phyloP scores from a whole-genome alignment of 2,113 vertebrate species.

The Coptodon bakossiorum region DNA sequence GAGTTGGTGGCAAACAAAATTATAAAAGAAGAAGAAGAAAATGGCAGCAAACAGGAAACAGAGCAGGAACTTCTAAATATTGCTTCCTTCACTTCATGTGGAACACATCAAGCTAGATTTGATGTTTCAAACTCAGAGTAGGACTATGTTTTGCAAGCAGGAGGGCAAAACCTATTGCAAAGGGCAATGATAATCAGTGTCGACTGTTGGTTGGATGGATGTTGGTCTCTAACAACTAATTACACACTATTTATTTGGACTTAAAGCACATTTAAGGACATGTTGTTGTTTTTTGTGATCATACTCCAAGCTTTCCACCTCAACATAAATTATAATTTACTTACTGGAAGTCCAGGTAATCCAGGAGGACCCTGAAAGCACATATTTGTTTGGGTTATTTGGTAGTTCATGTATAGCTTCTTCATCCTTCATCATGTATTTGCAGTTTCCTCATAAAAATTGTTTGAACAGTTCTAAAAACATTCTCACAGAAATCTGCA shows the following conservation, averaged over 20 bases:
- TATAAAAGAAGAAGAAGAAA: neutral
- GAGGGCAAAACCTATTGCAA: neutral
- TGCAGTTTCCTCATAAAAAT: neutral
- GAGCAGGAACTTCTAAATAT: neutral
- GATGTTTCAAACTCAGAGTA: neutral
- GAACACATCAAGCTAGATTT: neutral
- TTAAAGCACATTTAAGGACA: neutral
- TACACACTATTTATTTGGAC: neutral
- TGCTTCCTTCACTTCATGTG: neutral
- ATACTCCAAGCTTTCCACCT: neutral
- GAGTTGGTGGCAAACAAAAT: neutral
- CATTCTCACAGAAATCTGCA: neutral
- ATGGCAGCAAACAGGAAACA: neutral
- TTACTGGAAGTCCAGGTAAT: constrained; percentile 69
- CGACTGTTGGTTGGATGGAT: neutral
- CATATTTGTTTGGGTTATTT: neutral
- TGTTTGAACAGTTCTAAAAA: neutral
- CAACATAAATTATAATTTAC: neutral
- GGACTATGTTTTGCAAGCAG: neutral
- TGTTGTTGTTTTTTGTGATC: neutral
- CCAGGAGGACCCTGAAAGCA: constrained; percentile 69
- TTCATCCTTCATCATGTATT: neutral
- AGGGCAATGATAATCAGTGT: neutral
- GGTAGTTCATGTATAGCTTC: neutral
- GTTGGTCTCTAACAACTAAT: neutral